Conservation (phyloP, 2,797 vertebrate species). For the Buphagus erythrorhynchus region DNA sequence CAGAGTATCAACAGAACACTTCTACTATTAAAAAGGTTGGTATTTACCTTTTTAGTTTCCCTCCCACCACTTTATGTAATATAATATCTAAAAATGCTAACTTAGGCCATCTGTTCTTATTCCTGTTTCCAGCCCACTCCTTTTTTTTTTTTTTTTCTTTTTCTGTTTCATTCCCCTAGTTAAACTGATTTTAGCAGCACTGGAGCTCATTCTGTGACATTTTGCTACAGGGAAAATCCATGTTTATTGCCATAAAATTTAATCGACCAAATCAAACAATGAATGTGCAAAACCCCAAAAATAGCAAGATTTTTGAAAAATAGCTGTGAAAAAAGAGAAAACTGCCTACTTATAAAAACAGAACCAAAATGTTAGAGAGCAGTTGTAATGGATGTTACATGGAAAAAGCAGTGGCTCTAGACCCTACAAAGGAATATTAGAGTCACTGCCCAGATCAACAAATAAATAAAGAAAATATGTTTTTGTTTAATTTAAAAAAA, state of each 20-base stretch:
- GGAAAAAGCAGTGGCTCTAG: neutral
- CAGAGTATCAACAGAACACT: conserved; percentile 47
- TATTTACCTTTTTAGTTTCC: conserved; percentile 29
- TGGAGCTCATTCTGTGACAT: conserved; percentile 13
- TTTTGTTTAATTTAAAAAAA: neutral
- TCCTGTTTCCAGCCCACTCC: conserved; percentile 34
- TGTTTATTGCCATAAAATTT: conserved; percentile 37
- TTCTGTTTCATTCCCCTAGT: neutral
- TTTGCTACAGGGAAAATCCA: conserved; percentile 32
- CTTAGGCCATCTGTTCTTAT: conserved; percentile 59
- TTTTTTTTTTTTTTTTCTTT: neutral
- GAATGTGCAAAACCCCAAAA: conserved; percentile 4
- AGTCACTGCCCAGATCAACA: neutral
- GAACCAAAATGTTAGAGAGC: neutral
- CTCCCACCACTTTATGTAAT: conserved; percentile 60
- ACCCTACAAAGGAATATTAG: neutral
- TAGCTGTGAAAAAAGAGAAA: neutral
- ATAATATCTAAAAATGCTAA: conserved; percentile 42
- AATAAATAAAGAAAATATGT: neutral
- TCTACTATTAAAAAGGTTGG: conserved; percentile 26
- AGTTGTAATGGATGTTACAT: neutral
- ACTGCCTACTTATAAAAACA: neutral
- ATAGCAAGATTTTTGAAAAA: neutral
- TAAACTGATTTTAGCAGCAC: conserved; percentile 34
- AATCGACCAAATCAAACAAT: conserved; percentile 23